Evolutionary conservation across 2,113 vertebrate species (phyloP), one percentile per base, ranked within the genome.

Genomic region (Phalacrocorax carbo): DNA sequence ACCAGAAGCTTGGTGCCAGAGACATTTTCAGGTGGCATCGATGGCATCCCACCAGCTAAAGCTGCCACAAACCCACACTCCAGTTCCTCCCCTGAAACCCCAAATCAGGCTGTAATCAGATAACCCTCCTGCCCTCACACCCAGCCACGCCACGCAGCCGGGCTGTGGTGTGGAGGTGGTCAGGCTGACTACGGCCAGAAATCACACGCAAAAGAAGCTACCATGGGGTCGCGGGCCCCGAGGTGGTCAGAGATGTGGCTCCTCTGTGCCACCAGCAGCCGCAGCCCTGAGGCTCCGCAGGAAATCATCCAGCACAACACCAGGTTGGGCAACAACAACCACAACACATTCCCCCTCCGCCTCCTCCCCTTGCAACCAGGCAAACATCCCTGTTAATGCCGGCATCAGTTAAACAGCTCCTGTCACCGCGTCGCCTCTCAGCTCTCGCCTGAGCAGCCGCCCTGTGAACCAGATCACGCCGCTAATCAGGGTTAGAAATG

Each of bases 381-480:
- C 51, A 55, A 73, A 87, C 1, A 1, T 61, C 62, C 64, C 75
- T 36, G 30, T 22, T 55, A 64, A 75, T n/a, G 61, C 78, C 29
- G 15, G 77, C 55, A 79, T 49, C n/a, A 32, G 83, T 60, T 80
- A 57, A 87, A 82, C 94, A 75, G 90, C 84, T 91, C 94, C 82
- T 64, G 92, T 85, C 95, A 88, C 73, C 73, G 44, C 13, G 2
- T 94, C 83, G 93, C 77, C 86, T 72, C 92, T 29, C 75, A 7
- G 92, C 73, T 90, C 84, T 52, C 7, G 38, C 78, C 96, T 51
- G 87, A 3, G 2, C 77, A 71, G 77, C 75, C 90, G 80, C 72
- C 72, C 92, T 21, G 82, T 2, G 66, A 93, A n/a, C 66, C n/a
- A 5, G 10, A 48, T 8, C 42, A 9, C 0, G 0, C 90, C 71